Base-by-base conservation (phyloP, 92 coral and sea anemone species). In the Parazoanthus darwini region DNA sequence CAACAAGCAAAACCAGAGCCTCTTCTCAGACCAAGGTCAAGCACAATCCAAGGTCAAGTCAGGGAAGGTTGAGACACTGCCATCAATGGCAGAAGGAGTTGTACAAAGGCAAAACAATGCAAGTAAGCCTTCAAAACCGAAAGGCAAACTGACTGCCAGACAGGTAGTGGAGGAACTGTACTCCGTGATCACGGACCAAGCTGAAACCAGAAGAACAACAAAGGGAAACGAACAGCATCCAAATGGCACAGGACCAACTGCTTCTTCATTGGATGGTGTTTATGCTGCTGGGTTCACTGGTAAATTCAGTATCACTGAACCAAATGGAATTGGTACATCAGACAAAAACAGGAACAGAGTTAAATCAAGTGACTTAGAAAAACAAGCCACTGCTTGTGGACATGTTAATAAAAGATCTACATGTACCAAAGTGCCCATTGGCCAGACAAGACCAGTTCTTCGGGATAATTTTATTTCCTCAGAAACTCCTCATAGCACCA, bases 91-190 rank as follows among this genome's bases (percentile, higher is more conserved):
- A 44, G 14, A 74, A 44, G 78, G 42, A 70, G 86, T 35, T 5
- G 59, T 36, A 33, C 63, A 84, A 8, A 81, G 15, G 81, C 56
- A 44, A 20, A 77, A 7, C 16, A 50, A 77, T 18, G 50, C 26
- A 46, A 9, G 13, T 6, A 85, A 56, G 44, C 75, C 77, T 76
- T 86, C 33, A 36, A 88, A 82, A 16, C 58, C 78, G 26, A 82
- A 86, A 80, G 94, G 89, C 10, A 92, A 92, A 82, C 26, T 92
- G 51, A 89, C 94, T 79, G 73, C 70, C n/a, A 88, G 75, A 76
- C 94, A 89, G 48, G 90, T 94, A 2, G 87, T 87, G 18, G 94
- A 91, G 73, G 90, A 94, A 66, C 77, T 91, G 16, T 93, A 91
- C 29, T 80, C 94, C 50, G 92, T 89, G 15, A 86, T 91, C 36